A percentile compares a stretch with the other conserved stretches of the same genome.
These are phyloP conservation scores for Sclerodermus sp. DNA, from an alignment of 2,888 invertebrate genomes.

Conservation along the genomic window DNA sequence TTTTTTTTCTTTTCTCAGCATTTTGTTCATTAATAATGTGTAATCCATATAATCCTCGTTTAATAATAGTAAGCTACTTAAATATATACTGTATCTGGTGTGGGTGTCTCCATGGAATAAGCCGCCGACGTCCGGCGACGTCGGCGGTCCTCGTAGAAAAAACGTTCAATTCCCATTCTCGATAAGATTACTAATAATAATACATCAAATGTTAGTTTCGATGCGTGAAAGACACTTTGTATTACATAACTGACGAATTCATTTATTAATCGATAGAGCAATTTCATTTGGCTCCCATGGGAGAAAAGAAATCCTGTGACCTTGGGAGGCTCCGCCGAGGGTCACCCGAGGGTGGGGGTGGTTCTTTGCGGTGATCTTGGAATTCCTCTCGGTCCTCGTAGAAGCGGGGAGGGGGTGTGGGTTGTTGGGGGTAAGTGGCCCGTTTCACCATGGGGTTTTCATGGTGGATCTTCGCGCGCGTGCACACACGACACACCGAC, in stretches of 20 bases:
- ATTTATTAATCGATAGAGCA: neutral
- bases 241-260: conserved; percentile 9
- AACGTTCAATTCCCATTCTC: conserved; percentile 43
- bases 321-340: neutral
- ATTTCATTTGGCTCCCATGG: neutral
- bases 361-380: no score
- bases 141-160: conserved; percentile 39
- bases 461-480: no score
- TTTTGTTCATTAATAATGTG: conserved; percentile 23
- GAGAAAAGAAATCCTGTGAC: neutral
- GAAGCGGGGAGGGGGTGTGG: no score
- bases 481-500: no score
- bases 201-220: conserved; percentile 45
- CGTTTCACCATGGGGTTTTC: no score
- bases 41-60: conserved; percentile 36
- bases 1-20: conserved; percentile 17
- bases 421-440: no score
- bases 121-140: conserved; percentile 21
- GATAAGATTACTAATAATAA: conserved; percentile 39
- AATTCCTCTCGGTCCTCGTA: no score
- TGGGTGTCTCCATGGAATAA: conserved; percentile 42
- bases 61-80: conserved; percentile 48
- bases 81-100: conserved; percentile 31
- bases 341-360: neutral
- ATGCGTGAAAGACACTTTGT: conserved; percentile 49